phyloP scores from a whole-genome alignment of 1,140 invertebrate species.

The Platyscapa corneri region DNA sequence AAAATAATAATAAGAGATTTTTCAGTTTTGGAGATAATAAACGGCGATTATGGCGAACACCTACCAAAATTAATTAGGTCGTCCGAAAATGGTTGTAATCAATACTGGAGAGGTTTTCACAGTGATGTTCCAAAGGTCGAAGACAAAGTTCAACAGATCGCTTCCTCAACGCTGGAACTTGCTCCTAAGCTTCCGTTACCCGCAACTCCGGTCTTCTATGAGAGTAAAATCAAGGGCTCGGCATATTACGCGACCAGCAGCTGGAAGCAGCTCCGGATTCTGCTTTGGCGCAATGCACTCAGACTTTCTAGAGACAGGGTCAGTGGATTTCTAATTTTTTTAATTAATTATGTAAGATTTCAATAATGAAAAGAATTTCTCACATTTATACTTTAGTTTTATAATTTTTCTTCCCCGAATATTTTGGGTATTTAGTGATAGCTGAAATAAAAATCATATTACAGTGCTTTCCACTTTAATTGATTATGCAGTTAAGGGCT shows the following conservation, averaged over 20 bases:
- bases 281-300: slow-evolving; percentile 77
- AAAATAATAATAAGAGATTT: neutral
- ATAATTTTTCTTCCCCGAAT: too few species aligned
- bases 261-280: slow-evolving; percentile 77
- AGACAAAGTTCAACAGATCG: neutral
- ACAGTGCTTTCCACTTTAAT: too few species aligned
- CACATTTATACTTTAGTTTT: too few species aligned
- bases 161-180: slow-evolving; percentile 2
- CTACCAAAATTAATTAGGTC: slow-evolving; percentile 76
- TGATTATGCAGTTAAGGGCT: too few species aligned
- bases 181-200: slow-evolving; percentile 51
- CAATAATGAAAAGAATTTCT: too few species aligned
- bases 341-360: too few species aligned
- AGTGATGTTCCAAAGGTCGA: neutral
- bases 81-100: slow-evolving; percentile 82
- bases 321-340: neutral
- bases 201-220: slow-evolving; percentile 49
- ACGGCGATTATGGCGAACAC: slow-evolving; percentile 84
- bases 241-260: slow-evolving; percentile 73
- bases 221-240: slow-evolving; percentile 52
- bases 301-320: slow-evolving; percentile 69
- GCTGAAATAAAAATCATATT: too few species aligned
- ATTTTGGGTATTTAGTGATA: too few species aligned
- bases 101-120: slow-evolving; percentile 70
- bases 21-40: slow-evolving; percentile 89